phyloP scores from a whole-genome alignment of 2,113 vertebrate species.

The Chaenocephalus aceratus region DNA sequence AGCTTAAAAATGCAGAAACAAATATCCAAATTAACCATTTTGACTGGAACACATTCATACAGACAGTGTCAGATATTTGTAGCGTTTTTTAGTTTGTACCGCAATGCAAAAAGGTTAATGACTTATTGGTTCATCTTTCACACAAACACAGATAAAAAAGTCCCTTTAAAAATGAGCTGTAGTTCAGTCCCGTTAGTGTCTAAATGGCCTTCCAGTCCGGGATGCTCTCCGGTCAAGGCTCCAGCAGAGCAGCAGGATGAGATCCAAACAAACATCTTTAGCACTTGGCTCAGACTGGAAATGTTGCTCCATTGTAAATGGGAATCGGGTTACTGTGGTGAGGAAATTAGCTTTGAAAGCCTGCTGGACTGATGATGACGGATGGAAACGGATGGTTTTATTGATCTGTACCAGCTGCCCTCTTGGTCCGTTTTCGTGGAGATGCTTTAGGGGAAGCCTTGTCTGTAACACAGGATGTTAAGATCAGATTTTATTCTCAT shows the following conservation, averaged over 20 bases:
- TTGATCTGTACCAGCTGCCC: constrained; percentile 79
- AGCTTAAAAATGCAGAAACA: constrained; percentile 2
- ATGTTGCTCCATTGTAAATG: constrained; percentile 22
- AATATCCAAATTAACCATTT: not conserved
- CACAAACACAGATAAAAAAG: constrained; percentile 23
- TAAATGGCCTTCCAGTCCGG: constrained; percentile 16
- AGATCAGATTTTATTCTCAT: constrained; percentile 19
- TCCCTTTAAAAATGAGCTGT: constrained; percentile 30
- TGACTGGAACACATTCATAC: constrained; percentile 16
- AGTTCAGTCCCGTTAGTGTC: constrained; percentile 45
- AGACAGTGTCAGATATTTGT: not conserved
- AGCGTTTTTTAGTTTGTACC: not conserved
- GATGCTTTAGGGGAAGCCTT: constrained; percentile 83
- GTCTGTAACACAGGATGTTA: constrained; percentile 68
- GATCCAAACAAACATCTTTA: constrained; percentile 17
- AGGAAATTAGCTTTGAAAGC: constrained; percentile 46
- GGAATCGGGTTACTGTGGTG: constrained; percentile 20
- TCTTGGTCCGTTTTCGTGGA: constrained; percentile 81
- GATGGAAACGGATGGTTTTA: constrained; percentile 49
- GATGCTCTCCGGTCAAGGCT: constrained; percentile 9
- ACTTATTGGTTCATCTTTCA: constrained; percentile 19
- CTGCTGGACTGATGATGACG: constrained; percentile 28
- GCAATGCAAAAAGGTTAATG: constrained; percentile 1
- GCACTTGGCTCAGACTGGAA: constrained; percentile 18
- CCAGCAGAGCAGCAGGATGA: constrained; percentile 2